Conservation (phyloP, 2,113 vertebrate genomes). For the Prunella fulvescens region DNA sequence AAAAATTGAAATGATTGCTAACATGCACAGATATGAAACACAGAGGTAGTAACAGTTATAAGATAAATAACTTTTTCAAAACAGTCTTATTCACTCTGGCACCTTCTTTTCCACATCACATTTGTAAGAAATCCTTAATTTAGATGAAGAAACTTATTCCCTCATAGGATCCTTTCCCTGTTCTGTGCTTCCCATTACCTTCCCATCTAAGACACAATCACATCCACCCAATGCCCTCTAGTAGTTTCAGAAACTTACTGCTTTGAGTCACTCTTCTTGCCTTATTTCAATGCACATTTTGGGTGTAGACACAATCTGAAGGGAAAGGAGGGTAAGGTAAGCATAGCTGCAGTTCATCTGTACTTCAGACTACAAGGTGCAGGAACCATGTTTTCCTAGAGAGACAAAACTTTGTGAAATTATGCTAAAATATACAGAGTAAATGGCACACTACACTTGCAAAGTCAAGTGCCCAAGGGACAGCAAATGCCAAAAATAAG, state of each 20-base stretch:
- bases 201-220: background rate
- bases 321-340: background rate
- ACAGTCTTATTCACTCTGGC: background rate
- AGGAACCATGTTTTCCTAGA: background rate
- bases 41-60: background rate
- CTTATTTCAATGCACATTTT: background rate
- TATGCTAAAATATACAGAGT: background rate
- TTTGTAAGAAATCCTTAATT: background rate
- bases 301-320: background rate
- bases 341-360: background rate
- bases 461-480: background rate
- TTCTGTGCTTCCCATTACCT: background rate
- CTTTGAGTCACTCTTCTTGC: background rate
- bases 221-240: background rate
- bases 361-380: background rate
- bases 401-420: background rate
- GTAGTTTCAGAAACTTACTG: background rate
- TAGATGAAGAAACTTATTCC: background rate
- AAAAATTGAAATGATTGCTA: background rate
- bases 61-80: background rate
- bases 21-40: background rate
- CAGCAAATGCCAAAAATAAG: background rate
- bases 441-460: background rate
- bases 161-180: fast-evolving
- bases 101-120: background rate